Base-by-base conservation (phyloP, 2,888 invertebrate genomes). In the Papilio elwesi region DNA sequence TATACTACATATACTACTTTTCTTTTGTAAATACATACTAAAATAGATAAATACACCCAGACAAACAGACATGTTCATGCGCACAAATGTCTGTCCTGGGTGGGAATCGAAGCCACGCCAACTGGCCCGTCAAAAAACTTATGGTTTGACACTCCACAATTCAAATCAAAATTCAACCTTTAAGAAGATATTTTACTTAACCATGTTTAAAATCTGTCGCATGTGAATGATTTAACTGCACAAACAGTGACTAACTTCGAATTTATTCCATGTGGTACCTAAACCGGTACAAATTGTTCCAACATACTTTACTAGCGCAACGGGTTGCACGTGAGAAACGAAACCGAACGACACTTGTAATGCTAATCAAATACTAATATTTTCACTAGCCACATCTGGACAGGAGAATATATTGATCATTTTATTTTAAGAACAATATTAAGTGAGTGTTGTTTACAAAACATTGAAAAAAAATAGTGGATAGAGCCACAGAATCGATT, bases 221-320 rank as follows among this genome's bases (percentile, higher is more conserved):
- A 47, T 15, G 7, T 38, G 5, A 13, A 59, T n/a, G n/a, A n/a
- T 63, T 15, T 38, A 63, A 63, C 38, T 15, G 43, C 38, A 59
- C 38, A 43, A 47, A 48, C 6, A 15, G 47, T 63, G 63, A 48
- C 15, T 48, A 6, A 16, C 47, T 48, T 48, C 11, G 9, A 63
- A 63, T 48, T 48, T 16, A 48, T 48, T 64, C 49, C 26, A 26
- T 26, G 26, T 16, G 48, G 16, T 26, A 16, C 49, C 16, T 26
- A 64, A 64, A 64, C 43, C 6, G 9, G 43, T 48, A 13, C 67
- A 12, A 55, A 55, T 55, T 67, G 55, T 55, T 67, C 55, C 67
- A 55, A 38, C 67, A 49, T 7, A 38, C n/a, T 13, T 59, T 4
- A 49, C 49, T 36, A 6, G 57, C 26, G 51, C 15, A 63, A 53